Base-by-base conservation (phyloP, 2,888 invertebrate species). In the Drosophila hamatofila region DNA sequence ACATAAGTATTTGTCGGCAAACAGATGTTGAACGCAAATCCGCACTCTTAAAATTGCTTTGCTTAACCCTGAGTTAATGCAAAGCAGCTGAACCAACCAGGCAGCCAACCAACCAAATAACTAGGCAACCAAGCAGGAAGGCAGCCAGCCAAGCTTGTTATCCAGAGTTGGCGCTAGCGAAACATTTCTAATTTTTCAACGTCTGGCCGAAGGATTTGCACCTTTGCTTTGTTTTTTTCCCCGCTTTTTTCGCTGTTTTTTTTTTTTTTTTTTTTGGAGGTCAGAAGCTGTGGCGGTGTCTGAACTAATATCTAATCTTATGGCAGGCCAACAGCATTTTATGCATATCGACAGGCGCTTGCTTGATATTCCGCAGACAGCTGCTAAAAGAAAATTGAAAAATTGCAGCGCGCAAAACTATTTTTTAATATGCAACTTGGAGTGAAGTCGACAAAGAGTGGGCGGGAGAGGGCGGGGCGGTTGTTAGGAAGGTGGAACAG, bases 181-280 rank as follows among this genome's bases (percentile, higher is more conserved):
- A 86, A 83, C 71, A 83, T 71, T 89, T 89, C 78, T 89, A 88
- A 86, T 85, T 82, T 86, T 82, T 85, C 89, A 85, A 81, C 67
- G 85, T 85, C 85, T 75, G 69, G 64, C 27, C 35, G 18, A 72
- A 72, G 88, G 84, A 81, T 78, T 81, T 87, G 66, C 71, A 78
- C 59, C 76, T 74, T 55, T 35, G 39, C 39, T 44, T 63, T 52
- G 52, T 42, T 55, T 41, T 27, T 49, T 18, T 12, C 12, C 12
- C 12, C 12, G 2, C 12, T 30, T 37, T 16, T 1, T 11, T 2
- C 33, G 33, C 12, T 33, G 12, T 11, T 33, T 33, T 33, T 33
- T 11, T 12, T n/a, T n/a, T n/a, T n/a, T n/a, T n/a, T 49, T 16
- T n/a, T 54, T 21, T 27, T 16, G 39, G 25, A 27, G 49, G 30